Evolutionary conservation across 1,140 invertebrate genomes (phyloP).

Genomic region (Lethrus apterus): DNA sequence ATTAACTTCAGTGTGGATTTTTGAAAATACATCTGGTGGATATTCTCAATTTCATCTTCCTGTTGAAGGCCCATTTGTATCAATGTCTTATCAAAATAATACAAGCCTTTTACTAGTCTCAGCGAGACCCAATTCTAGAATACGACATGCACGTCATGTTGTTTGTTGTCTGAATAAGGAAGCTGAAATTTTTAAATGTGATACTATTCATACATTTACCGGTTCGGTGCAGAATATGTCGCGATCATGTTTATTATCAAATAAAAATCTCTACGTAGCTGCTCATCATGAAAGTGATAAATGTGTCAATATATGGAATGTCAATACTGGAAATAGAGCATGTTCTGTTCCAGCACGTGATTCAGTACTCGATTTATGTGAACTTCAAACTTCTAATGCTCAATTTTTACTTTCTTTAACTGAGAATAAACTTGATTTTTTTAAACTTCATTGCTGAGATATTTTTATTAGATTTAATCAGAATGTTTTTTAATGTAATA

Average conservation of each 20-base stretch:
- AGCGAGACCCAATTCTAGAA: constrained; percentile 47
- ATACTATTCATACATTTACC: constrained; percentile 52
- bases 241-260: constrained; percentile 50
- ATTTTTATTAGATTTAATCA: too few species aligned
- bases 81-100: constrained; percentile 57
- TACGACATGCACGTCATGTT: constrained; percentile 53
- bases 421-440: constrained; percentile 35
- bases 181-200: constrained; percentile 43
- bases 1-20: constrained; percentile 64
- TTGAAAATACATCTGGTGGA: constrained; percentile 45
- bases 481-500: too few species aligned
- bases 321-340: constrained; percentile 41
- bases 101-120: constrained; percentile 58
- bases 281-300: constrained; percentile 58
- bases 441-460: too few species aligned
- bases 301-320: constrained; percentile 58
- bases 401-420: constrained; percentile 30
- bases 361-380: constrained; percentile 31
- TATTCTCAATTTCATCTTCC: constrained; percentile 49
- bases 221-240: constrained; percentile 55
- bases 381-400: constrained; percentile 25
- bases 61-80: constrained; percentile 67
- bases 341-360: constrained; percentile 27
- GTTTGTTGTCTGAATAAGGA: constrained; percentile 49
- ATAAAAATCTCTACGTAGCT: constrained; percentile 52